These are phyloP conservation scores for Tinea semifulvella DNA, from an alignment of 2,888 invertebrate genomes.

Conservation along the genomic window DNA sequence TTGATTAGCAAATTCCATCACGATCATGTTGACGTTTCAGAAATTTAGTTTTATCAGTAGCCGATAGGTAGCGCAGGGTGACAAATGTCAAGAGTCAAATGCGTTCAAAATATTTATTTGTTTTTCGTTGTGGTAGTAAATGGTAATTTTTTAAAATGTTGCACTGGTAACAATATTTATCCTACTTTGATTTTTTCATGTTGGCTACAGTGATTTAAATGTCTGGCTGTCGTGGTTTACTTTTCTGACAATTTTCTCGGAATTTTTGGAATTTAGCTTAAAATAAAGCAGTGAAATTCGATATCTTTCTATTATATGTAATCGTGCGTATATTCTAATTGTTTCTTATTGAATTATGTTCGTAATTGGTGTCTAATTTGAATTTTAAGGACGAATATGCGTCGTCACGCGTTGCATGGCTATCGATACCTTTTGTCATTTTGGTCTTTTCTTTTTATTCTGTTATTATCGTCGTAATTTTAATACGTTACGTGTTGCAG, in stretches of 20 bases:
- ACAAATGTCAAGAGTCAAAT: conserved; percentile 11
- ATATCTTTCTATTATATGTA: conserved; percentile 38
- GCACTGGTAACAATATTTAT: not conserved
- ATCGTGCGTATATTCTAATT: conserved; percentile 43
- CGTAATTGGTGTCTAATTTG: conserved; percentile 19
- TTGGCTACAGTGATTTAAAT: conserved; percentile 42
- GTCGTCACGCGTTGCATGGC: conserved; percentile 65
- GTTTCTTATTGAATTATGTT: conserved; percentile 22
- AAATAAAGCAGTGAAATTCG: conserved; percentile 22
- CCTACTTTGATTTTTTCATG: conserved; percentile 16
- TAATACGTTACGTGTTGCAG: conserved; percentile 63
- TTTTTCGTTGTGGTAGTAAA: not conserved
- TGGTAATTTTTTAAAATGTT: not conserved
- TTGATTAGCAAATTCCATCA: conserved; percentile 52
- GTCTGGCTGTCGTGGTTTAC: conserved; percentile 53
- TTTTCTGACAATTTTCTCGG: conserved; percentile 47
- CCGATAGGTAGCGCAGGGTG: conserved; percentile 31
- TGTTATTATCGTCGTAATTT: conserved; percentile 55
- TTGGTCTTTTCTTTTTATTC: conserved; percentile 58
- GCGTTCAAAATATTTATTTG: not conserved
- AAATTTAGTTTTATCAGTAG: conserved; percentile 36
- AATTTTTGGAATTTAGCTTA: conserved; percentile 9
- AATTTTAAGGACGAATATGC: conserved; percentile 46
- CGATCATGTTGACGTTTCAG: conserved; percentile 60
- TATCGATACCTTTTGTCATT: conserved; percentile 63